phyloP scores from a whole-genome alignment of 2,888 invertebrate genomes.

The Troides helena region DNA sequence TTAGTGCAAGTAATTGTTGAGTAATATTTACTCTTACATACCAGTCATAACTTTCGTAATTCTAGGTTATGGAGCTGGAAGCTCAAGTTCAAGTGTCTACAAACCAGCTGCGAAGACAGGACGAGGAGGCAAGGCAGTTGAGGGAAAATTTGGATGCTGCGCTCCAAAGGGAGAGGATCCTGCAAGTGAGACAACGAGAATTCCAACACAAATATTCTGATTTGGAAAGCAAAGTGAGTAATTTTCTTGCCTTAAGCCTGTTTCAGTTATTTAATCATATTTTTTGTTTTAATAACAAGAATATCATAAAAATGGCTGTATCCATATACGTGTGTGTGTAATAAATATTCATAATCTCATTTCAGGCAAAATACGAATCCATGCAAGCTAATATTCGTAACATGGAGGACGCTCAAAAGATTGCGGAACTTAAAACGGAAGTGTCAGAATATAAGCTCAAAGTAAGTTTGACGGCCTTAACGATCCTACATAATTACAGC shows the following conservation, averaged over 20 bases:
- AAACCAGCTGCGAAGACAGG: constrained; percentile 93
- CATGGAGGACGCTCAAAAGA: constrained; percentile 95
- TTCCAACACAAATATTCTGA: constrained; percentile 87
- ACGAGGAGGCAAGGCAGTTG: constrained; percentile 93
- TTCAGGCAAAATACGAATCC: constrained; percentile 90
- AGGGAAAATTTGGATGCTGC: constrained; percentile 89
- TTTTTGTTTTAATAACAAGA: background rate
- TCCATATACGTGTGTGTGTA: background rate
- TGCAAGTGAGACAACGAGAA: constrained; percentile 89
- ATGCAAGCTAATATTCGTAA: constrained; percentile 97
- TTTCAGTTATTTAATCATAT: background rate
- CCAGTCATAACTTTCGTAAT: background rate
- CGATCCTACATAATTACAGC: background rate
- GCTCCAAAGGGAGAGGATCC: constrained; percentile 86
- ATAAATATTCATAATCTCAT: constrained; percentile 10
- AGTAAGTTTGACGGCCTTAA: constrained; percentile 67
- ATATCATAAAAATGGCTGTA: too few relatives aligned
- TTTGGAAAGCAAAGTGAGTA: constrained; percentile 78
- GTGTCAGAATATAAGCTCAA: constrained; percentile 96
- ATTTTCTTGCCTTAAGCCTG: background rate
- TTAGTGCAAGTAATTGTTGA: too few relatives aligned
- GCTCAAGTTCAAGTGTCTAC: constrained; percentile 96
- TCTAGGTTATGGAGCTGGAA: constrained; percentile 94
- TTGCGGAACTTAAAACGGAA: constrained; percentile 96
- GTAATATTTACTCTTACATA: too few relatives aligned